Evolutionary conservation across 1,140 invertebrate species (phyloP).

Genomic region (Bombus pyrosoma): DNA sequence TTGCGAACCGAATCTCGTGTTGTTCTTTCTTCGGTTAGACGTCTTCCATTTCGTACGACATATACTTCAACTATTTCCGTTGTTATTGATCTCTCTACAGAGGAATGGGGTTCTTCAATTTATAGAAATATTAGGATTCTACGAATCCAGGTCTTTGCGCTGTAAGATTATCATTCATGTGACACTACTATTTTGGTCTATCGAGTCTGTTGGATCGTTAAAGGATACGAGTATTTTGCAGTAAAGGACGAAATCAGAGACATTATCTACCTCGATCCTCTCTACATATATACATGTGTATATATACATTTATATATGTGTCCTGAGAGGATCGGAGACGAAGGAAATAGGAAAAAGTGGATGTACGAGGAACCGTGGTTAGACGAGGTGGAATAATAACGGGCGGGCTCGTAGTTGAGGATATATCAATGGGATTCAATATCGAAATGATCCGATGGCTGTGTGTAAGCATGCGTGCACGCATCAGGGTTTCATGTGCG

Average conservation of each 20-base stretch:
- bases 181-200: too few relatives aligned
- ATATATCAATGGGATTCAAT: constrained; percentile 68
- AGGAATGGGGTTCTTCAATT: background rate
- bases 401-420: constrained; percentile 37
- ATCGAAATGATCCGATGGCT: constrained; percentile 67
- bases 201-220: background rate
- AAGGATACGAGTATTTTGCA: background rate
- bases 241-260: constrained; percentile 9
- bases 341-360: constrained; percentile 33
- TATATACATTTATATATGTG: too few relatives aligned
- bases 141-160: background rate
- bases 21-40: background rate
- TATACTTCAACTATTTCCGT: background rate
- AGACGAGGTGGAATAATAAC: constrained; percentile 61
- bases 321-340: background rate
- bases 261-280: background rate
- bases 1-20: background rate
- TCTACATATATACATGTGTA: too few relatives aligned
- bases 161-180: background rate
- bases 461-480: constrained; percentile 62
- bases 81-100: background rate
- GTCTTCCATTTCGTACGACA: background rate
- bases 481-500: constrained; percentile 29
- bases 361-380: constrained; percentile 41
- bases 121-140: background rate